Conservation (phyloP, 2,888 invertebrate species). For the Hedychridium roseum region DNA sequence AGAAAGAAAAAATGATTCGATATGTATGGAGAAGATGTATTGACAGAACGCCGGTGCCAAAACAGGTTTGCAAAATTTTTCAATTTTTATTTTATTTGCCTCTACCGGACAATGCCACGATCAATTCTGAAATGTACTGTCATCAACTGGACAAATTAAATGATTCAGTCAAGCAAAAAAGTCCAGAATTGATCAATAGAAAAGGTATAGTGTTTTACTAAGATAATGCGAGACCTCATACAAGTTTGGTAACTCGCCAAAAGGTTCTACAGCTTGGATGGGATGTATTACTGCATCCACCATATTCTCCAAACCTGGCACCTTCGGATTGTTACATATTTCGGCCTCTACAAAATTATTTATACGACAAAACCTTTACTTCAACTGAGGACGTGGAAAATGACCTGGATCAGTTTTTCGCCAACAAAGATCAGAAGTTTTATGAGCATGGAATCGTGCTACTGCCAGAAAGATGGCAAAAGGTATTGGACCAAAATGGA, state of each 20-base stretch:
- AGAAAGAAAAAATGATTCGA: no score
- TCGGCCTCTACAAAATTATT: conserved; percentile 9
- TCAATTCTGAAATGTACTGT: conserved; percentile 11
- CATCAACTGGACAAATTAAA: conserved; percentile 9
- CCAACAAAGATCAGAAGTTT: conserved; percentile 11
- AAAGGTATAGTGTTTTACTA: conserved; percentile 11
- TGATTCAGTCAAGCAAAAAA: neutral
- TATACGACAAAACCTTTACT: conserved; percentile 17
- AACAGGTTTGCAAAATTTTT: no score
- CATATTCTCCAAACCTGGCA: conserved; percentile 6
- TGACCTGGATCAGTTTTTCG: conserved; percentile 12
- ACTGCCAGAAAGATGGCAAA: no score
- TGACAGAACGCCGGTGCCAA: no score
- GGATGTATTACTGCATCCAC: conserved; percentile 11
- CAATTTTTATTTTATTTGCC: no score
- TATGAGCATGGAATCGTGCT: no score
- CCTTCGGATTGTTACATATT: conserved; percentile 1
- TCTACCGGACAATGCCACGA: no score
- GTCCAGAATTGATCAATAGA: conserved; percentile 4
- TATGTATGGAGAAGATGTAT: no score
- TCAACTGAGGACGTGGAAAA: conserved; percentile 9
- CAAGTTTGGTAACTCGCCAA: conserved; percentile 21
- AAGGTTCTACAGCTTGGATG: conserved; percentile 15
- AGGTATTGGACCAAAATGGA: no score
- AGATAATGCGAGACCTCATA: conserved; percentile 19